Conservation (phyloP, 2,113 vertebrate genomes). For the Eonycteris spelaea region DNA sequence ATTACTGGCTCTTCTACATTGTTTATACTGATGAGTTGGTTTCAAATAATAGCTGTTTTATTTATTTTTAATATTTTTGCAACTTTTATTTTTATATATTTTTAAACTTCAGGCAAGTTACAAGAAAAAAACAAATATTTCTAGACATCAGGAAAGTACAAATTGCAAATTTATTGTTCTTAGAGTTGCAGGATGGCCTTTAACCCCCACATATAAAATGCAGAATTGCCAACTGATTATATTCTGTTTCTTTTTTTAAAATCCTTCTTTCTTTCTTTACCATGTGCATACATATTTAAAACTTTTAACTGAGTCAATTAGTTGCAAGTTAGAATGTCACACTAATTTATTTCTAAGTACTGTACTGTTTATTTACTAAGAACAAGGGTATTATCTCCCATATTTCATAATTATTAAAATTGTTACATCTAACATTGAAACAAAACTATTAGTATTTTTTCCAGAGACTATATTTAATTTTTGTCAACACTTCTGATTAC, state of each 20-base stretch:
- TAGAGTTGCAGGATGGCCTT: conserved; percentile 48
- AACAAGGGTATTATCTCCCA: background rate
- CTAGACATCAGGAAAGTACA: conserved; percentile 52
- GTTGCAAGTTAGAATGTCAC: background rate
- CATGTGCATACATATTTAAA: background rate
- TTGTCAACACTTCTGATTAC: background rate
- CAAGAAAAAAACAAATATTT: conserved; percentile 30
- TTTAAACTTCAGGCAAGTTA: background rate
- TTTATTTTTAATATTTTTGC: background rate
- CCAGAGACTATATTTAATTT: background rate
- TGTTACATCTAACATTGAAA: background rate
- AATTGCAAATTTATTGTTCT: conserved; percentile 66
- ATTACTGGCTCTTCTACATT: background rate
- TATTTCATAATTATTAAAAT: background rate
- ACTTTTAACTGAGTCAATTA: background rate
- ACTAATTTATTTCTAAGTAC: background rate
- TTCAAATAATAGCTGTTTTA: background rate
- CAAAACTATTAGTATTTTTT: background rate
- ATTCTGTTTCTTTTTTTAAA: background rate
- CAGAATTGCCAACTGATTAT: background rate
- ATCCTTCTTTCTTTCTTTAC: background rate
- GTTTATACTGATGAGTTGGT: background rate
- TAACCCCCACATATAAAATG: background rate
- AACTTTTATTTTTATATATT: background rate
- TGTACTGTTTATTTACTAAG: background rate